A percentile compares a stretch with the other conserved stretches of the same genome.
These are phyloP conservation scores for Spodoptera exigua DNA, from an alignment of 2,888 invertebrate species.

Conservation along the genomic window DNA sequence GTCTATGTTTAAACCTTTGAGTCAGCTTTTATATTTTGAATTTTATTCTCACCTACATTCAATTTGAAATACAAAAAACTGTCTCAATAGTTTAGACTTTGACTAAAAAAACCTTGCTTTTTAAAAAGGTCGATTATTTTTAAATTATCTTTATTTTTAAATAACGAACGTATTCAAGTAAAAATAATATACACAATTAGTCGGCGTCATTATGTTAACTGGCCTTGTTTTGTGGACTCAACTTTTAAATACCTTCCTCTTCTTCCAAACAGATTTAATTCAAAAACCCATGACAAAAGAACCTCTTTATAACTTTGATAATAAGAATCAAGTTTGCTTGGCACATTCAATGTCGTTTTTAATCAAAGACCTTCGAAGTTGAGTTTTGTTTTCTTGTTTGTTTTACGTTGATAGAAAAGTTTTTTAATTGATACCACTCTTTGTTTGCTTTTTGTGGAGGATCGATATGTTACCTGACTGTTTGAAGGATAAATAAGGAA, in stretches of 20 bases:
- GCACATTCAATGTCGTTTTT: constrained; percentile 67
- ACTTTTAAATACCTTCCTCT: constrained; percentile 57
- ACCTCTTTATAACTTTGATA: constrained; percentile 57
- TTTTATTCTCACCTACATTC: too few species aligned
- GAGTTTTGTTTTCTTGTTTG: constrained; percentile 74
- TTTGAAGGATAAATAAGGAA: too few species aligned
- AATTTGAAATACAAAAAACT: too few species aligned
- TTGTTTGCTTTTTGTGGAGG: constrained; percentile 62
- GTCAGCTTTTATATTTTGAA: too few species aligned
- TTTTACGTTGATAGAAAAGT: constrained; percentile 74
- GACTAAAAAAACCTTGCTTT: too few species aligned
- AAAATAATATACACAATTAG: constrained; percentile 48
- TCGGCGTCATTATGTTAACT: constrained; percentile 58
- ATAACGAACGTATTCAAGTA: constrained; percentile 32
- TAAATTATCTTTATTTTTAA: too few species aligned
- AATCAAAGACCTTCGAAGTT: constrained; percentile 76
- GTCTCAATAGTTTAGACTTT: too few species aligned
- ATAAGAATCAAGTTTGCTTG: constrained; percentile 68
- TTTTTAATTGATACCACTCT: constrained; percentile 75
- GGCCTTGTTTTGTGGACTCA: constrained; percentile 55
- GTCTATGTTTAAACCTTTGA: too few species aligned
- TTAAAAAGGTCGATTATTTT: too few species aligned
- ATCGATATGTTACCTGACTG: constrained; percentile 56
- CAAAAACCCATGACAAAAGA: constrained; percentile 56
- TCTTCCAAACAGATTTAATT: constrained; percentile 68